Base-by-base conservation (phyloP, 2,113 vertebrate genomes). In the Mungos mungo region DNA sequence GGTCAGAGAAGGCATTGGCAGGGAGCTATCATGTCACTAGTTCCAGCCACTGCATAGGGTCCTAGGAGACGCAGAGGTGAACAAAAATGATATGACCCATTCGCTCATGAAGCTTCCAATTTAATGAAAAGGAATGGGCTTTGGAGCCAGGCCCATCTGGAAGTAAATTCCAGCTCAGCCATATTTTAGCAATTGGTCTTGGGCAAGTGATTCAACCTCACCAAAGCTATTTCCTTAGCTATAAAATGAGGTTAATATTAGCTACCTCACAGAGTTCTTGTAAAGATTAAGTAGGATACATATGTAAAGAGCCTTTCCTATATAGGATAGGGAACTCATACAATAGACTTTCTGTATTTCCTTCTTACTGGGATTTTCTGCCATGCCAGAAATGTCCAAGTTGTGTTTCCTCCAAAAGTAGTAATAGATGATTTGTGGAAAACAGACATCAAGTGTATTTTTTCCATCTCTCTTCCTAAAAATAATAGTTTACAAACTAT, bases 391-490 rank as follows among this genome's bases (percentile, higher is more conserved):
- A 96, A 88, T 27, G 47, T 12, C 45, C 45, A 52, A 16, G n/a
- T 82, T 92, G 69, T 86, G 38, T 87, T 80, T 97, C 77, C 2
- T 95, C 93, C 88, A 92, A 93, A 82, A 72, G 41, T 93, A 97
- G 87, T 91, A 97, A 97, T 86, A 83, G 88, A 74, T 88, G 94
- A 92, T 93, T 84, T 95, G 71, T 96, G 74, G 89, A 96, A 95
- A 98, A 97, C 79, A 84, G 54, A 97, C 23, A 93, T 77, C 93
- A 97, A 89, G 84, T 33, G 3, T 57, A 95, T 95, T 96, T 94
- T 96, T 96, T 79, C 21, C 71, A 84, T n/a, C 27, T 66, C 25
- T 13, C 52, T 88, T 84, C 97, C 97, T n/a, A 47, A 96, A 93
- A 71, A 35, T 90, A 87, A 74, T 45, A 83, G 60, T 57, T 81